Conservation (phyloP, 2,113 vertebrate genomes). For the Odocoileus virginianus region DNA sequence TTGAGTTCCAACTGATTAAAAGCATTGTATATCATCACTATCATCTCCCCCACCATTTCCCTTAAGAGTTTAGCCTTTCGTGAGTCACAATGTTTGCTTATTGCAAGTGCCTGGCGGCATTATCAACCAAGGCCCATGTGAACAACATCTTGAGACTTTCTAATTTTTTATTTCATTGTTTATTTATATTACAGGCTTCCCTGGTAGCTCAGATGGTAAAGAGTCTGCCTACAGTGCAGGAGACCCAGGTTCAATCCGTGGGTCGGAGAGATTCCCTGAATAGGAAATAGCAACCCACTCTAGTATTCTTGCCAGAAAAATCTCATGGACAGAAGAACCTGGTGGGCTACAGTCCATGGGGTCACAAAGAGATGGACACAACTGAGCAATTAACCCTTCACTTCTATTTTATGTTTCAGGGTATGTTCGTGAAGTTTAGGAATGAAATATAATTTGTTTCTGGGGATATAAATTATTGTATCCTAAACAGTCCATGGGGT, state of each 20-base stretch:
- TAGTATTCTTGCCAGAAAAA: not conserved
- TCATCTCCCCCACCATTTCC: not conserved
- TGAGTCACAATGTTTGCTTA: not conserved
- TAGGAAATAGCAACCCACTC: not conserved
- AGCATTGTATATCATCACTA: not conserved
- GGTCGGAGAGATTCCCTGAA: not conserved
- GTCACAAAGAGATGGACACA: not conserved
- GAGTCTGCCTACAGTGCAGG: not conserved
- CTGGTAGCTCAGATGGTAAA: not conserved
- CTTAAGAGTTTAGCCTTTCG: not conserved
- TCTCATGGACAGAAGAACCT: not conserved
- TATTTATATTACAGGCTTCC: not conserved
- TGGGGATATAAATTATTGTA: not conserved
- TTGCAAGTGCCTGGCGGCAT: not conserved
- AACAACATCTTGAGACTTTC: not conserved
- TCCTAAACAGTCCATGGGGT: not conserved
- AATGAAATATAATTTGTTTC: slow-evolving; percentile 13
- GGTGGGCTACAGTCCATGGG: not conserved
- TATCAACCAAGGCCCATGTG: not conserved
- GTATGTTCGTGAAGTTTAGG: not conserved
- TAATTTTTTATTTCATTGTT: not conserved
- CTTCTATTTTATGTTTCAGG: not conserved
- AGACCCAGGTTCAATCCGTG: not conserved
- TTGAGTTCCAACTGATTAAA: not conserved
- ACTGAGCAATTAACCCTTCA: not conserved